Conservation (phyloP, 1,140 invertebrate species). For the Macrosteles quadrilineatus region DNA sequence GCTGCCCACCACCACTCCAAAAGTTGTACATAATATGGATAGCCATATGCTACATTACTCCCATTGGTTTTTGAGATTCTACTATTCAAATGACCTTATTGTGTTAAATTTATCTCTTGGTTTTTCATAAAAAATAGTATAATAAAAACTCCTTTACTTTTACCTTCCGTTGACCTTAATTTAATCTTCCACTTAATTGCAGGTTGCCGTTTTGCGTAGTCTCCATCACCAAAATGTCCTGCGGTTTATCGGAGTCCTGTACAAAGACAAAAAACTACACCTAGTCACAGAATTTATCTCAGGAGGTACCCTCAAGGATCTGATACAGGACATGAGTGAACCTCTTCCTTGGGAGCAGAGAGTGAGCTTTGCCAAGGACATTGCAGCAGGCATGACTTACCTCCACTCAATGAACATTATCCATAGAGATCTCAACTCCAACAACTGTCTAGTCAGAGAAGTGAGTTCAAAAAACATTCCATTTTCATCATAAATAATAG, state of each 20-base stretch:
- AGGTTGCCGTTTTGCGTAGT: slow-evolving; percentile 85
- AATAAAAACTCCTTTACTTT: too few relatives aligned
- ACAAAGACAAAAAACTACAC: slow-evolving; percentile 89
- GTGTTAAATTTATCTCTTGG: too few relatives aligned
- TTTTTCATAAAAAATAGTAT: too few relatives aligned
- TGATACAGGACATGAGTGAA: slow-evolving; percentile 72
- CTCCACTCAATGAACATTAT: slow-evolving; percentile 93
- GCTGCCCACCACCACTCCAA: too few relatives aligned
- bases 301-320: slow-evolving; percentile 83
- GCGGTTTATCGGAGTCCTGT: slow-evolving; percentile 89
- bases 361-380: slow-evolving; percentile 85
- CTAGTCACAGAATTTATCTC: slow-evolving; percentile 91
- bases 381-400: slow-evolving; percentile 91
- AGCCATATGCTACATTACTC: too few relatives aligned
- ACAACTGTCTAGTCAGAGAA: slow-evolving; percentile 92
- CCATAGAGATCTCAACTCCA: slow-evolving; percentile 94
- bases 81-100: too few relatives aligned
- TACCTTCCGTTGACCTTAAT: too few relatives aligned
- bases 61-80: too few relatives aligned
- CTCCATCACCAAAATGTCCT: slow-evolving; percentile 88
- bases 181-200: slow-evolving; percentile 30
- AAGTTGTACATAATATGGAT: too few relatives aligned
- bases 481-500: too few relatives aligned
- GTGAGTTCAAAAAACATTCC: too few relatives aligned
- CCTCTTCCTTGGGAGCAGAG: slow-evolving; percentile 80